Base-by-base conservation (phyloP, 2,113 vertebrate species). In the Alethe diademata region DNA sequence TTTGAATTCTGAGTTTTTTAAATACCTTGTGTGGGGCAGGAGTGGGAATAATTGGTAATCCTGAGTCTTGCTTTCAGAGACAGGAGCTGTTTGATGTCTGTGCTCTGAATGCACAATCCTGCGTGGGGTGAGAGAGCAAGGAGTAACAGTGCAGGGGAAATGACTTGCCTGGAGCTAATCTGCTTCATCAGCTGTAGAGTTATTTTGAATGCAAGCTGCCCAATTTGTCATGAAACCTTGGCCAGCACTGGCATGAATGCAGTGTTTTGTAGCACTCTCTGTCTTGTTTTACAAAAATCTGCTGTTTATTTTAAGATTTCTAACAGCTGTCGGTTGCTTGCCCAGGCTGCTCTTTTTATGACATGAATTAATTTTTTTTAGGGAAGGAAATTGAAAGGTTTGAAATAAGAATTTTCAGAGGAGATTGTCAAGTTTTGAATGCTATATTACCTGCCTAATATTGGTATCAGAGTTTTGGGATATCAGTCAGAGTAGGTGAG, bases 161-260 rank as follows among this genome's bases (percentile, higher is more conserved):
- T 70, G 8, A 62, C 60, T 88, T 80, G 95, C 90, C 92, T 93
- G 90, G 36, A 90, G 95, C 95, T 88, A 78, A 84, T 96, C 86
- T 88, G 78, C 85, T 92, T 90, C 74, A 74, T 90, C 93, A 92
- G 58, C 82, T 90, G 56, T 80, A 29, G 71, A 82, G 58, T 90
- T 71, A 86, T 64, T 95, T 81, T 88, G 88, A 80, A 78, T 73
- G 76, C 89, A 93, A 84, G 94, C 96, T 96, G 92, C 90, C 85
- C 75, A 56, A 71, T 96, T 96, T 96, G 90, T 90, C 93, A 70
- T 43, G 82, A 94, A 96, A 90, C 90, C 94, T 88, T 95, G 93
- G 93, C 94, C 90, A 95, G 69, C 69, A 5, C 92, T 97, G 93
- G 94, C 90, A 86, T n/a, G 92, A 95, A 56, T 65, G 60, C 78